Base-by-base conservation (phyloP, 2,113 vertebrate genomes). In the Actenoides lindsayi region DNA sequence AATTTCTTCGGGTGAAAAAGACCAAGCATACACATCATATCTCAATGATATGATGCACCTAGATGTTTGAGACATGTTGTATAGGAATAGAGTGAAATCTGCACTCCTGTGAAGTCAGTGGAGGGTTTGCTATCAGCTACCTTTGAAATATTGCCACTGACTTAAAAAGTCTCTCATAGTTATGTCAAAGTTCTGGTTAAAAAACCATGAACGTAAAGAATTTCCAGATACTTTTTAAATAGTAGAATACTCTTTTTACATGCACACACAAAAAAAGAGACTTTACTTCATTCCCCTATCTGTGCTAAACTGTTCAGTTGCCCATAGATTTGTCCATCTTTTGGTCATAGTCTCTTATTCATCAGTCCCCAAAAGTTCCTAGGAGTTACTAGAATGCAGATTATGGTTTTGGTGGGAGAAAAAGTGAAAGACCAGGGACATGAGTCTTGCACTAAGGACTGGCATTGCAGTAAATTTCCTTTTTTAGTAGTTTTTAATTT, bases 111-210 rank as follows among this genome's bases (percentile, higher is more conserved):
- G 54, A 91, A 70, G 16, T 75, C 50, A 17, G 30, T 13, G 50
- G 7, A 48, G 12, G 17, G 9, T 62, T 83, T 86, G 19, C 51
- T 85, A 1, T 73, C 64, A 83, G 39, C 41, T 90, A 5, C 6
- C 20, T 92, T 88, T 88, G 68, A 83, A 56, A 74, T 59, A 44
- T 27, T 74, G 23, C 27, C 59, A 39, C 41, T 39, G 46, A 44
- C 39, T 86, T 93, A 91, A 54, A 80, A 93, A 64, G n/a, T 92
- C 76, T 76, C 54, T 90, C 92, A 76, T 83, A 84, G 42, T 80
- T 69, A 70, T 90, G 75, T 79, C 93, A 74, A 53, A 54, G 53
- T 77, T 77, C 92, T 95, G 46, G n/a, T 89, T 95, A 89, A 94
- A 97, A 95, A 27, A 27, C 13, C 76, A 77, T 67, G 62, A 89